Evolutionary conservation across 1,140 invertebrate genomes (phyloP), one percentile per base, ranked within the genome.

Genomic region (Monochamus saltuarius): DNA sequence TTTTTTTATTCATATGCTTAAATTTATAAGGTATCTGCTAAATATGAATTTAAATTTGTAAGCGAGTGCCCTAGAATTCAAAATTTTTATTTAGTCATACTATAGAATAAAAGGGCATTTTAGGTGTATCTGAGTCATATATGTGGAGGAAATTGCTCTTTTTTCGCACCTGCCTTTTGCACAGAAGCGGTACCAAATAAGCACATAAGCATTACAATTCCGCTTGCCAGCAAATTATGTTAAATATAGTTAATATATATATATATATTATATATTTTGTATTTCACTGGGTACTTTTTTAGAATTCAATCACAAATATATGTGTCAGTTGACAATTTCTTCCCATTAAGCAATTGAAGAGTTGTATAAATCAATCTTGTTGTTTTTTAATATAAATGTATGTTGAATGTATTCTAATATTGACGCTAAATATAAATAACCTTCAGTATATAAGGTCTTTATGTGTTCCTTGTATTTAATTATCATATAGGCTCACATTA

Each of bases 381-480:
- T 67, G 68, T 69, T 69, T 69, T 68, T 67, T 69, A 65, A 69
- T 69, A 69, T 69, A 67, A 69, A 69, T 65, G 68, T 67, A 69
- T 69, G 62, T 69, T 65, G 22, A 67, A 61, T 67, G 65, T 69
- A 69, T 67, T 62, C 66, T 64, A 67, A 62, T 67, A 62, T 65
- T 60, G 60, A 69, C 56, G 58, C 63, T 67, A 67, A 67, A 69
- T 69, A 67, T 69, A 69, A 69, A 66, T 64, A 65, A 59, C 62
- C 64, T 62, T 69, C 63, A 65, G 52, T 65, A 65, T 65, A 54
- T 58, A 60, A 29, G 22, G 22, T 64, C 62, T 64, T 45, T 64
- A 64, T 55, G 62, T 64, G 52, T 64, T 59, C 62, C 62, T 64
- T 59, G 54, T 56, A 52, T 52, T 36, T 40, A 29, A 29, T 29